phyloP scores from a whole-genome alignment of 2,888 invertebrate species.

The Diarsia rubi region DNA sequence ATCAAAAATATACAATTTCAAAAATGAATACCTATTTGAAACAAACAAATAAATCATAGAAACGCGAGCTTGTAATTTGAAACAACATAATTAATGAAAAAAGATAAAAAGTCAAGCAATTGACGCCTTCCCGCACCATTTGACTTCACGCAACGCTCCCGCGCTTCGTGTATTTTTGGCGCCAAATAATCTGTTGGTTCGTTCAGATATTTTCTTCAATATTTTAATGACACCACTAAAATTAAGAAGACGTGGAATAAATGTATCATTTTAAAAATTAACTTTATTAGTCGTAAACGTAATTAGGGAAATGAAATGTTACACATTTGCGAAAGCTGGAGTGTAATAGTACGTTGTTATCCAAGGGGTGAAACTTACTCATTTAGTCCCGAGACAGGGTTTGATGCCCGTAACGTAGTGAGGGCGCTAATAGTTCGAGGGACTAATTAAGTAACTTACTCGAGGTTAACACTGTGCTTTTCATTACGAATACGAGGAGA shows the following conservation, averaged over 20 bases:
- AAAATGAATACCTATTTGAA: constrained; percentile 58
- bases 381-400: too few species aligned
- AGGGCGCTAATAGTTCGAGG: too few species aligned
- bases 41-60: constrained; percentile 75
- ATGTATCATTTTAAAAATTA: constrained; percentile 6
- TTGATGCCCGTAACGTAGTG: too few species aligned
- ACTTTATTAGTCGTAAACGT: neutral
- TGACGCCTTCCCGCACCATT: constrained; percentile 86
- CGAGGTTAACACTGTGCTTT: too few species aligned
- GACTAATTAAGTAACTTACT: too few species aligned
- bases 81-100: constrained; percentile 73
- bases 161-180: constrained; percentile 78
- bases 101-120: constrained; percentile 73
- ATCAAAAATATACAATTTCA: constrained; percentile 57
- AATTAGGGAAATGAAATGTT: neutral
- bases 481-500: too few species aligned
- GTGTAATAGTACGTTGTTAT: too few species aligned
- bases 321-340: neutral
- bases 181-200: constrained; percentile 78
- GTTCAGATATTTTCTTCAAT: constrained; percentile 53
- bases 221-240: constrained; percentile 48
- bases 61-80: constrained; percentile 73
- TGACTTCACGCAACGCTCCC: constrained; percentile 79
- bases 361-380: too few species aligned
- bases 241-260: constrained; percentile 23